Conservation (phyloP, 2,113 vertebrate genomes). For the Tursiops truncatus region DNA sequence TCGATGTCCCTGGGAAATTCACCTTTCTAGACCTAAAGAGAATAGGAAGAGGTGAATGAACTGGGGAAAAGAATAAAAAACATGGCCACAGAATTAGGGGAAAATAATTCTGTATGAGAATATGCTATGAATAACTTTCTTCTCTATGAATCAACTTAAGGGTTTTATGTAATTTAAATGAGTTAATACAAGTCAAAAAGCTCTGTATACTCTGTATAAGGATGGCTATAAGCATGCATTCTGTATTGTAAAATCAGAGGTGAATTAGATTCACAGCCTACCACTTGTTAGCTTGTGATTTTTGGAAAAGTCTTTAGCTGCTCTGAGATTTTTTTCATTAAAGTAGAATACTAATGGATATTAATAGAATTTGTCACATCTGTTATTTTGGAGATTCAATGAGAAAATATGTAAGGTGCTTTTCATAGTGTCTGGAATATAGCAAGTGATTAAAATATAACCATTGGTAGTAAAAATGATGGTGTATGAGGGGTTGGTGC, state of each 20-base stretch:
- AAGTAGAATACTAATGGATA: background rate
- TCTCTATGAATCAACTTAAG: background rate
- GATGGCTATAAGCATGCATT: background rate
- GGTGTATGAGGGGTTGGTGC: background rate
- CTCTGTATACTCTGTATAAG: background rate
- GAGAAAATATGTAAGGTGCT: background rate
- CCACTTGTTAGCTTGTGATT: background rate
- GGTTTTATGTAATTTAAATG: background rate
- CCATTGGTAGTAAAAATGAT: background rate
- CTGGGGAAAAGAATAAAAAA: background rate
- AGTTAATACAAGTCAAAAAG: background rate
- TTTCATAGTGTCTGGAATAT: background rate
- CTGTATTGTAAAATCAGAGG: background rate
- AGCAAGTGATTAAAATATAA: slow-evolving; percentile 2
- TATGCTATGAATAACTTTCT: background rate
- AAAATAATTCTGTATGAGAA: background rate
- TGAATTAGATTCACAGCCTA: background rate
- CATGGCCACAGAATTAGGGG: background rate
- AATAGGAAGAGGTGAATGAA: background rate
- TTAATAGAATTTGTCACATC: background rate
- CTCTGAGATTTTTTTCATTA: slow-evolving; percentile 10
- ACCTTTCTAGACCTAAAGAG: background rate
- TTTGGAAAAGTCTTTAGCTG: background rate
- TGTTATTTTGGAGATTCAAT: slow-evolving; percentile 2
- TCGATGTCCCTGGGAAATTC: background rate